Conservation (phyloP, 2,888 invertebrate genomes). For the Agapetus fuscipes region DNA sequence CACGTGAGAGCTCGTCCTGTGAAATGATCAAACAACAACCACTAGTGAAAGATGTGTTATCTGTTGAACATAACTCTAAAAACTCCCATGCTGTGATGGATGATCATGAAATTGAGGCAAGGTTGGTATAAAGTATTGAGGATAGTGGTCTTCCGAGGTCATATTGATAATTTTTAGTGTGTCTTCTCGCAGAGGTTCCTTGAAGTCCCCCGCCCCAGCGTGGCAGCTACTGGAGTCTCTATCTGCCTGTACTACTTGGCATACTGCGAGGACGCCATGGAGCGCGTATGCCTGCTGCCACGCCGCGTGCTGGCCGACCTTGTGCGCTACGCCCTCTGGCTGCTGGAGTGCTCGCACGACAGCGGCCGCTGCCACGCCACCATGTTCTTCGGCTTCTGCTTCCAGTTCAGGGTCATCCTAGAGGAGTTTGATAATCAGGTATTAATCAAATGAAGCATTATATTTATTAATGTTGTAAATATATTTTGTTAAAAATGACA, state of each 20-base stretch:
- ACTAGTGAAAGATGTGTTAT: no score
- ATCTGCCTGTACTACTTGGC: slow-evolving; percentile 94
- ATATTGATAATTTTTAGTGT: no score
- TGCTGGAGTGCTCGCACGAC: slow-evolving; percentile 92
- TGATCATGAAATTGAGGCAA: no score
- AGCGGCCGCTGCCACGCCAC: slow-evolving; percentile 97
- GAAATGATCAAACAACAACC: no score
- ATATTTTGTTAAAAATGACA: not conserved
- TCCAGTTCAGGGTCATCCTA: slow-evolving; percentile 85
- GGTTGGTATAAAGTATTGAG: no score
- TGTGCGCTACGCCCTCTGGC: slow-evolving; percentile 86
- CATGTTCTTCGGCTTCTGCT: slow-evolving; percentile 94
- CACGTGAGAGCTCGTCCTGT: no score
- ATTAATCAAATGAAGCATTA: slow-evolving; percentile 6
- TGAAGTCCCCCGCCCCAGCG: slow-evolving; percentile 85
- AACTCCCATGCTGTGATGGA: no score
- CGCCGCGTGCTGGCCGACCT: slow-evolving; percentile 65
- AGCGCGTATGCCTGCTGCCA: slow-evolving; percentile 82
- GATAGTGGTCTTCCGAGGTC: no score
- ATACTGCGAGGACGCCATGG: slow-evolving; percentile 97
- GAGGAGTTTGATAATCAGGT: slow-evolving; percentile 83
- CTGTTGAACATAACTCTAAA: no score
- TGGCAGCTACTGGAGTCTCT: slow-evolving; percentile 93
- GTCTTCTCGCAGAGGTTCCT: slow-evolving; percentile 56
- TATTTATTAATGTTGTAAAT: not conserved